Percentiles rank a stretch among this genome's conserved stretches.
phyloP scores from a whole-genome alignment of 2,797 vertebrate genomes.

The Oreortyx pictus region DNA sequence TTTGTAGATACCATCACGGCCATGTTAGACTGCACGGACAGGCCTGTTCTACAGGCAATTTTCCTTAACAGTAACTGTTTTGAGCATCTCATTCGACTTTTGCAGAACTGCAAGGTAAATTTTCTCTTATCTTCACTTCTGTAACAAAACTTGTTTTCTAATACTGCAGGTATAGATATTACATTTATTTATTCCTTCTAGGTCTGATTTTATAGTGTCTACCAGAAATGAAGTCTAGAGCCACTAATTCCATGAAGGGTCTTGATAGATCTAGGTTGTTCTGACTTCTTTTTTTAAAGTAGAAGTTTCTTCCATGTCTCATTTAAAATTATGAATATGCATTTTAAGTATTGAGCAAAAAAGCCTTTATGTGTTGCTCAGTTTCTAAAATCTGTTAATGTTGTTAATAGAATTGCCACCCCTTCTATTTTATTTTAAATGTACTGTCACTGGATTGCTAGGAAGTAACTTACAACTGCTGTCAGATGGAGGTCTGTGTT shows the following conservation, averaged over 20 bases:
- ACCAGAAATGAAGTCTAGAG: not conserved
- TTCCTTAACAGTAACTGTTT: conserved; percentile 99
- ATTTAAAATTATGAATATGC: not conserved
- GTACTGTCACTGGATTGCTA: not conserved
- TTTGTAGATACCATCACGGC: conserved; percentile 92
- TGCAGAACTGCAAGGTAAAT: conserved; percentile 98
- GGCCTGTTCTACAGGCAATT: conserved; percentile 96
- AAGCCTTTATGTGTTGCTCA: not conserved
- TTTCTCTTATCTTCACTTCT: not conserved
- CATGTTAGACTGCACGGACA: conserved; percentile 95
- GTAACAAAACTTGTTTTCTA: conserved; percentile 4
- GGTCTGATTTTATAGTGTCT: not conserved
- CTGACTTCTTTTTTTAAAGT: not conserved
- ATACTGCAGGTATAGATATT: not conserved
- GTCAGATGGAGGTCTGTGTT: not conserved
- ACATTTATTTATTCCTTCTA: not conserved
- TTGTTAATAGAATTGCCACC: not conserved
- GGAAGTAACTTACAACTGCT: not conserved
- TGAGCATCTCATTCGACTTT: conserved; percentile 93
- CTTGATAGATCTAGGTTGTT: not conserved
- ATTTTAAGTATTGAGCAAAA: not conserved
- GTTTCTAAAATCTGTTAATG: not conserved
- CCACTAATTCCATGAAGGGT: not conserved
- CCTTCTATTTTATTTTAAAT: not conserved
- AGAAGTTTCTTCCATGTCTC: not conserved